A percentile compares a stretch with the other conserved stretches of the same genome.
These are phyloP conservation scores for Paedocypris sp. DNA, from an alignment of 2,113 vertebrate species.

Conservation along the genomic window DNA sequence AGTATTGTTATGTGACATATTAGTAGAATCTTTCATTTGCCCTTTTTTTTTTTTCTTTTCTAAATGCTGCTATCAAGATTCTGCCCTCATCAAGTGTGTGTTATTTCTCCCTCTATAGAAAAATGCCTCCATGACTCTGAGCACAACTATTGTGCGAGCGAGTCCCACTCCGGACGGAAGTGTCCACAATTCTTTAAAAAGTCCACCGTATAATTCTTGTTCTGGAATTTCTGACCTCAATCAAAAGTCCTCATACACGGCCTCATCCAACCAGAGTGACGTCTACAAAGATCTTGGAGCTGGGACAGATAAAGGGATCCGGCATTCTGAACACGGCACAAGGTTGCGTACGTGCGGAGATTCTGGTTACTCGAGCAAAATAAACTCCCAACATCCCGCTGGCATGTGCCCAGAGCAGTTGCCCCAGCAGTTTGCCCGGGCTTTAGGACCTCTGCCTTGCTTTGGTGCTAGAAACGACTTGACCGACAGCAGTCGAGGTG, in stretches of 20 bases:
- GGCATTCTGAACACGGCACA: constrained; percentile 23
- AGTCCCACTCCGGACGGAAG: constrained; percentile 64
- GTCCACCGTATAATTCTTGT: constrained; percentile 20
- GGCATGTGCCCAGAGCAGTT: constrained; percentile 25
- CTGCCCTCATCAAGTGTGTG: no score
- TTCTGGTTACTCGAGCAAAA: constrained; percentile 60
- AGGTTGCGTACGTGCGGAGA: constrained; percentile 47
- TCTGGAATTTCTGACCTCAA: not conserved
- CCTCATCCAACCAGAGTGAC: constrained; percentile 43
- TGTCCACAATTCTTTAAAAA: constrained; percentile 32
- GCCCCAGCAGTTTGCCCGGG: constrained; percentile 38
- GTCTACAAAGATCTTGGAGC: constrained; percentile 18
- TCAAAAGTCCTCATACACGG: constrained; percentile 30
- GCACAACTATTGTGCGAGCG: constrained; percentile 79
- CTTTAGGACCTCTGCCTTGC: constrained; percentile 25
- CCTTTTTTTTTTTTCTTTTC: no score
- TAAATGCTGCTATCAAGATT: no score
- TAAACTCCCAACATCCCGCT: constrained; percentile 52
- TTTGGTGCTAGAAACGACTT: constrained; percentile 45
- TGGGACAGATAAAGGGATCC: constrained; percentile 22
- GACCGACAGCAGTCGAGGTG: constrained; percentile 44
- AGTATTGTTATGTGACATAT: no score
- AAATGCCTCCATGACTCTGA: constrained; percentile 65
- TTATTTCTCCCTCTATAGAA: constrained; percentile 50
- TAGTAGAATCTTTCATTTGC: no score